phyloP scores from a whole-genome alignment of 2,113 vertebrate genomes.

The Eleginops maclovinus region DNA sequence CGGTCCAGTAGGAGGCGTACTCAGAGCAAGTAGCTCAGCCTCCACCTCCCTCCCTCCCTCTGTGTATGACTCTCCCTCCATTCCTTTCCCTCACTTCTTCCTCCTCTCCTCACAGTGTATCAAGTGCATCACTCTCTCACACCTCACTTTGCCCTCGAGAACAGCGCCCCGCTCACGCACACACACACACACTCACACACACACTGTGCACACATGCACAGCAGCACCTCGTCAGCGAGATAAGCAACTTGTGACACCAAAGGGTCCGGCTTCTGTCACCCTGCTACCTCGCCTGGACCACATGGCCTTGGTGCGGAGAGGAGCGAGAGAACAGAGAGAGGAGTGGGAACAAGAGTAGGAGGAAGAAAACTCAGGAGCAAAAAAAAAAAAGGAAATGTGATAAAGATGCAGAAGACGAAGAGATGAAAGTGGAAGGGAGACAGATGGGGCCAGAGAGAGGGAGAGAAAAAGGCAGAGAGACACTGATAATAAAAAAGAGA shows the following conservation, averaged over 20 bases:
- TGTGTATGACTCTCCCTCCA: slow-evolving; percentile 50
- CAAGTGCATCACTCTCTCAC: slow-evolving; percentile 84
- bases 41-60: slow-evolving; percentile 48
- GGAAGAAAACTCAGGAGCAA: slow-evolving; percentile 61
- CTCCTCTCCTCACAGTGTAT: slow-evolving; percentile 79
- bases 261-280: slow-evolving; percentile 80
- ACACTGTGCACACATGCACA: slow-evolving; percentile 48
- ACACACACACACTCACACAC: slow-evolving; percentile 26
- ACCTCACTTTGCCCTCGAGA: slow-evolving; percentile 81
- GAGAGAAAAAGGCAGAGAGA: slow-evolving; percentile 66
- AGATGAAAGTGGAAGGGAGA: slow-evolving; percentile 67
- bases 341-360: slow-evolving; percentile 74
- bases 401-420: slow-evolving; percentile 63
- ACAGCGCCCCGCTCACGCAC: slow-evolving; percentile 59
- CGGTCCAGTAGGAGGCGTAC: slow-evolving; percentile 78
- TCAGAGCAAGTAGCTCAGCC: slow-evolving; percentile 62
- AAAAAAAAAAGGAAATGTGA: slow-evolving; percentile 48
- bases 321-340: slow-evolving; percentile 60
- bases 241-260: slow-evolving; percentile 77
- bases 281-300: slow-evolving; percentile 75
- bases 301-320: slow-evolving; percentile 65
- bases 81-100: slow-evolving; percentile 70
- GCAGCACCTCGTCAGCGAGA: slow-evolving; percentile 77
- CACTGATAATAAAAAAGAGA: slow-evolving; percentile 31
- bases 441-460: slow-evolving; percentile 75